Conservation (phyloP, 2,888 invertebrate species). For the Metellina segmentata region DNA sequence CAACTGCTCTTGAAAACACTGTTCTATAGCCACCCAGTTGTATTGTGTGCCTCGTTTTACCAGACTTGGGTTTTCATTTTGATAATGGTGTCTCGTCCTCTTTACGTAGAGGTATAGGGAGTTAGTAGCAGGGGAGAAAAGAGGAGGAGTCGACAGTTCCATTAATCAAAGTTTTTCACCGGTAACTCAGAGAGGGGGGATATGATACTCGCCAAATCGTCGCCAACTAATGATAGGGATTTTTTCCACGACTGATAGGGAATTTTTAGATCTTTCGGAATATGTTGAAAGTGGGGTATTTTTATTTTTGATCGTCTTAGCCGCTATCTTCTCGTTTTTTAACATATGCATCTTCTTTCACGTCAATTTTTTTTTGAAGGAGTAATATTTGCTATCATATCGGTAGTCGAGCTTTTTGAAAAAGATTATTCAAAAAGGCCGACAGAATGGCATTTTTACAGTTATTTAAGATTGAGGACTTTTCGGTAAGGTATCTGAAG, state of each 20-base stretch:
- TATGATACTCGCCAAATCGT: not conserved
- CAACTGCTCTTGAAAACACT: not conserved
- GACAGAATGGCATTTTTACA: not conserved
- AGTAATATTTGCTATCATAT: not conserved
- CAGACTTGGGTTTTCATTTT: not conserved
- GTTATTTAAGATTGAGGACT: not conserved
- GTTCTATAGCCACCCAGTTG: not conserved
- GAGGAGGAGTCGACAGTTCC: not conserved
- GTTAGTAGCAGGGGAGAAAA: not conserved
- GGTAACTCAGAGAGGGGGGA: not conserved
- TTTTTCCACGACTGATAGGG: not conserved
- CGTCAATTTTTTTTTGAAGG: not conserved
- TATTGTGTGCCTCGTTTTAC: not conserved
- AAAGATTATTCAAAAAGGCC: not conserved
- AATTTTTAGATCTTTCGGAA: not conserved
- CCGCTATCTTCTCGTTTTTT: not conserved
- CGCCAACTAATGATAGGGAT: slow-evolving; percentile 1
- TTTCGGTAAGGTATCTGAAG: too few relatives aligned
- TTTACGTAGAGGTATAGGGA: not conserved
- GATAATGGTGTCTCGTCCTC: not conserved
- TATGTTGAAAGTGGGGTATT: not conserved
- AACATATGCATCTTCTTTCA: not conserved
- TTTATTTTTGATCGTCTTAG: not conserved
- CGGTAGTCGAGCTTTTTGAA: not conserved
- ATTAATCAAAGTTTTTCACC: not conserved